Conservation (phyloP, 2,797 vertebrate genomes). For the Pangasius larnaudii region DNA sequence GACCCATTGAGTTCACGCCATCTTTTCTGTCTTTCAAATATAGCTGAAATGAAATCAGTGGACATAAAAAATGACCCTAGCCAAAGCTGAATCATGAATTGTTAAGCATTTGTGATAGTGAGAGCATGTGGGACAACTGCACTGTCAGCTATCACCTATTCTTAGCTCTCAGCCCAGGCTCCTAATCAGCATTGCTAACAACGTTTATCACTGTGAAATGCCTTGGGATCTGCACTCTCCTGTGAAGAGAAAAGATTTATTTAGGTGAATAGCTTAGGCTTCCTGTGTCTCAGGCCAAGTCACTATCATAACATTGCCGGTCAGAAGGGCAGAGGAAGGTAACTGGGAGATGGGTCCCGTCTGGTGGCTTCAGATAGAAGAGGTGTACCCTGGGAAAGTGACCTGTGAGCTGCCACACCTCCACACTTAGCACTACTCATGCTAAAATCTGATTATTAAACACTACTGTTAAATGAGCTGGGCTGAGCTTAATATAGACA, state of each 20-base stretch:
- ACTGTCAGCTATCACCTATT: constrained; percentile 56
- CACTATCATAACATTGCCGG: constrained; percentile 57
- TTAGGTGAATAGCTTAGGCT: constrained; percentile 55
- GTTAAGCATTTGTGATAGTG: not conserved
- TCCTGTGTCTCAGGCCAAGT: constrained; percentile 61
- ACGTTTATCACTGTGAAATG: constrained; percentile 52
- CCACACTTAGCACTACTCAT: constrained; percentile 20
- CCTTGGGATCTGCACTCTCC: constrained; percentile 47
- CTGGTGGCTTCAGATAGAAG: constrained; percentile 62
- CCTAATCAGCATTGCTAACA: constrained; percentile 52
- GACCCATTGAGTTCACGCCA: not conserved
- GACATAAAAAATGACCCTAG: not conserved
- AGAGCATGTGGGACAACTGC: constrained; percentile 38
- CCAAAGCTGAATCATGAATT: not conserved
- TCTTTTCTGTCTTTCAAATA: not conserved
- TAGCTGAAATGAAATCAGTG: not conserved
- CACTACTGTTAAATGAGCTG: constrained; percentile 31
- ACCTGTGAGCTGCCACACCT: constrained; percentile 55
- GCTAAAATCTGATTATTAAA: constrained; percentile 46
- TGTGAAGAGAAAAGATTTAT: constrained; percentile 46
- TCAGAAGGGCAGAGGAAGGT: constrained; percentile 60
- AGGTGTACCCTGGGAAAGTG: constrained; percentile 64
- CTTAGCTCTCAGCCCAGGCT: constrained; percentile 38
- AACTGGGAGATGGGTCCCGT: constrained; percentile 54
- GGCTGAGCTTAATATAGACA: constrained; percentile 50